phyloP scores from a whole-genome alignment of 2,113 vertebrate species.

The Cyphomyrus plagiostoma region DNA sequence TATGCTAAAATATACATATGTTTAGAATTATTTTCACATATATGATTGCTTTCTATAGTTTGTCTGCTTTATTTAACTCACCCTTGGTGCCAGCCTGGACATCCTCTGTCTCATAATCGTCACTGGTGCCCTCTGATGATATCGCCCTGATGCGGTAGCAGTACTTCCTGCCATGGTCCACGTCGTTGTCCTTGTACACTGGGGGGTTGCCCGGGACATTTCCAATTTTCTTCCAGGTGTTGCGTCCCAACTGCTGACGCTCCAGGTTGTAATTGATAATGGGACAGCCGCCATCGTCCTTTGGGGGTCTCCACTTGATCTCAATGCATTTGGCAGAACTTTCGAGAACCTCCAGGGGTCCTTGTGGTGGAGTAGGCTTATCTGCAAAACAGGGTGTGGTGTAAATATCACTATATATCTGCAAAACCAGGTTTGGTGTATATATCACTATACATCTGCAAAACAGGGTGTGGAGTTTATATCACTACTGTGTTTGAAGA shows the following conservation, averaged over 20 bases:
- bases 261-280: conserved; percentile 71
- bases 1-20: conserved; percentile 55
- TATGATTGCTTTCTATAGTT: not conserved
- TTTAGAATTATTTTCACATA: not conserved
- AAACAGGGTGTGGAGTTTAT: not conserved
- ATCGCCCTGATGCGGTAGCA: conserved; percentile 75
- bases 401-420: not conserved
- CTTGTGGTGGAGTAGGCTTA: conserved; percentile 75
- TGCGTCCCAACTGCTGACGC: conserved; percentile 70
- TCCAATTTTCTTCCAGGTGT: conserved; percentile 76
- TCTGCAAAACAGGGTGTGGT: conserved; percentile 43
- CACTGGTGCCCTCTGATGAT: conserved; percentile 69
- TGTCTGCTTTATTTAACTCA: conserved; percentile 37
- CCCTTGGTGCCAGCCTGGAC: conserved; percentile 76
- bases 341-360: conserved; percentile 73
- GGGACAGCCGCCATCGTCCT: conserved; percentile 73
- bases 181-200: conserved; percentile 63
- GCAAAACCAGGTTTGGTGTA: not conserved
- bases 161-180: conserved; percentile 76
- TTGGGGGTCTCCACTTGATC: conserved; percentile 73
- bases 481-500: not conserved
- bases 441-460: not conserved
- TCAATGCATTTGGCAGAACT: conserved; percentile 53
- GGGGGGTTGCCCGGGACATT: conserved; percentile 52
- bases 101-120: conserved; percentile 73